phyloP scores from a whole-genome alignment of 2,113 vertebrate genomes.

The Synodontis membranacea region DNA sequence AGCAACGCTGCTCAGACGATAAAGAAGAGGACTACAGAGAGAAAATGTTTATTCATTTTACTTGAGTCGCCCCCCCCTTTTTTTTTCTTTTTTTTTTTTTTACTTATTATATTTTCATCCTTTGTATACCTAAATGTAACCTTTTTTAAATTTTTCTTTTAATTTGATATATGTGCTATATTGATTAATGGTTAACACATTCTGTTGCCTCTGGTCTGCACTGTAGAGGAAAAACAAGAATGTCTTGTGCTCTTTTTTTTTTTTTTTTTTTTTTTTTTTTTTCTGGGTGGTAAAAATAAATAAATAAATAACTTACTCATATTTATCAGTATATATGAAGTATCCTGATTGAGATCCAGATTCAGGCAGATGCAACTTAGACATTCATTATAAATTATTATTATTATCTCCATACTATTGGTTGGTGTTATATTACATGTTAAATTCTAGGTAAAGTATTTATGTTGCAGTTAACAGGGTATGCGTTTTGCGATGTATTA shows the following conservation, averaged over 20 bases:
- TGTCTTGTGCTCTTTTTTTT: background rate
- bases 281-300: too few relatives aligned
- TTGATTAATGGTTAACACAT: background rate
- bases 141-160: background rate
- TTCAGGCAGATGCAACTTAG: background rate
- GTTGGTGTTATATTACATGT: background rate
- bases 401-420: background rate
- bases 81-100: too few relatives aligned
- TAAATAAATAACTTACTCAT: background rate
- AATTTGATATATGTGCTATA: background rate
- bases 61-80: too few relatives aligned
- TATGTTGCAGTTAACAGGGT: too few relatives aligned
- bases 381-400: background rate
- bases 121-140: background rate
- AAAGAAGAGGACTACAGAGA: background rate
- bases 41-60: background rate
- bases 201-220: background rate
- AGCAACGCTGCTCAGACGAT: slow-evolving; percentile 55
- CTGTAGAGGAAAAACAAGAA: background rate
- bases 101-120: background rate
- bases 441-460: background rate
- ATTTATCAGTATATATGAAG: background rate
- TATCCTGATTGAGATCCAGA: too few relatives aligned
- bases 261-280: too few relatives aligned
- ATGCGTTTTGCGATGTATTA: background rate